phyloP scores from a whole-genome alignment of 1,140 invertebrate genomes.

The Drosophila littoralis region DNA sequence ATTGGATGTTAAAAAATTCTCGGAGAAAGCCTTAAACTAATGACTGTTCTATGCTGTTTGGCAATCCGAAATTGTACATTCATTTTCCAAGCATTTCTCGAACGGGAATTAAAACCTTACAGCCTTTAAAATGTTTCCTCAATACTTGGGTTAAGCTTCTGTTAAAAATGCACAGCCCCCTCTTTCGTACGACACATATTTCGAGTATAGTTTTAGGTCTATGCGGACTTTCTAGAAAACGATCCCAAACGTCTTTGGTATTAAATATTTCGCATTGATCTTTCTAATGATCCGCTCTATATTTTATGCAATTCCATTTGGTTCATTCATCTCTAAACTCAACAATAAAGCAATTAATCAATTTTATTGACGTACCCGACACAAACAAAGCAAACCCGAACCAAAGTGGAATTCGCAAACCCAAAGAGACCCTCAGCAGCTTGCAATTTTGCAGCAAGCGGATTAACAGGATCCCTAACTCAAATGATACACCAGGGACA shows the following conservation, averaged over 20 bases:
- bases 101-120: too few relatives aligned
- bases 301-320: slow-evolving; percentile 36
- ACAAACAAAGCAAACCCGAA: slow-evolving; percentile 52
- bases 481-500: slow-evolving; percentile 76
- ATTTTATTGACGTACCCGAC: slow-evolving; percentile 69
- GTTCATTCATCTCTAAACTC: slow-evolving; percentile 19
- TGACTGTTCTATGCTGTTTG: too few relatives aligned
- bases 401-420: slow-evolving; percentile 52
- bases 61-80: too few relatives aligned
- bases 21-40: too few relatives aligned
- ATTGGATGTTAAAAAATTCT: too few relatives aligned
- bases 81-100: too few relatives aligned
- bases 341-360: slow-evolving; percentile 80
- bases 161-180: neutral
- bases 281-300: slow-evolving; percentile 29
- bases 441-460: slow-evolving; percentile 76
- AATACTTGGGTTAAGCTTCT: neutral
- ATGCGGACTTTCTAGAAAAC: too few relatives aligned
- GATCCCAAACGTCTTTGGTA: slow-evolving; percentile 3
- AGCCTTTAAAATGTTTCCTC: too few relatives aligned
- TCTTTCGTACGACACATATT: too few relatives aligned
- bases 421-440: slow-evolving; percentile 37
- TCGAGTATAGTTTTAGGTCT: neutral
- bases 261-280: slow-evolving; percentile 45
- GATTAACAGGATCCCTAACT: slow-evolving; percentile 67